Base-by-base conservation (phyloP, 2,797 vertebrate genomes). In the Eupleurogrammus muticus region DNA sequence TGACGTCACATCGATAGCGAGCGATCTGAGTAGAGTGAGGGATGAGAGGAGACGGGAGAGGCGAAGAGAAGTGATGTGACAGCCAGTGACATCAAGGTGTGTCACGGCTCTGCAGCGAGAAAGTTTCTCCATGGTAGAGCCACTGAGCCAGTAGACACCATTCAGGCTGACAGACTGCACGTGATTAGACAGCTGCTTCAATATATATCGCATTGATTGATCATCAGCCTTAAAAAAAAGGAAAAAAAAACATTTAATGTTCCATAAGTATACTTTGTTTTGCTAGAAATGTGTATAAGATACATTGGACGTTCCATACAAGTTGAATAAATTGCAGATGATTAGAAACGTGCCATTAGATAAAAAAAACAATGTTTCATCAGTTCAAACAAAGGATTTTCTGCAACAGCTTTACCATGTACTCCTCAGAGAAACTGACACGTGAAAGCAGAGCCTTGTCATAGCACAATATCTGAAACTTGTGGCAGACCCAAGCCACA, bases 131-230 rank as follows among this genome's bases (percentile, higher is more conserved):
- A 98, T 74, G 0, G 95, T 95, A 10, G 93, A 81, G 36, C 94
- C 93, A 0, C 95, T 90, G 66, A 99, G 84, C 98, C 98, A 99
- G 60, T 99, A 99, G 91, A 97, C 99, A 38, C 97, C 96, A 0
- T 95, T 96, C 87, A 98, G 89, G 89, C 95, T 95, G 79, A 99
- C 93, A 62, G 95, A 95, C 83, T 95, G 95, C 75, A 98, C 95
- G 9, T 96, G 95, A 61, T 79, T 90, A 10, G 94, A 92, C 0
- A 98, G 90, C 71, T 93, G 93, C 86, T 88, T 95, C 80, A 98
- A 67, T 23, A 96, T 81, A 12, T 87, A 89, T 74, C 93, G 95
- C 71, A 96, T 94, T 49, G 94, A 93, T 57, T 92, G 76, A 54
- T 97, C 96, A 6, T 92, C 95, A 16, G 93, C 96, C 98, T 99